Percentiles rank a stretch among this genome's conserved stretches.
Evolutionary conservation across 2,797 vertebrate genomes (phyloP).

Genomic region (Avahi laniger): DNA sequence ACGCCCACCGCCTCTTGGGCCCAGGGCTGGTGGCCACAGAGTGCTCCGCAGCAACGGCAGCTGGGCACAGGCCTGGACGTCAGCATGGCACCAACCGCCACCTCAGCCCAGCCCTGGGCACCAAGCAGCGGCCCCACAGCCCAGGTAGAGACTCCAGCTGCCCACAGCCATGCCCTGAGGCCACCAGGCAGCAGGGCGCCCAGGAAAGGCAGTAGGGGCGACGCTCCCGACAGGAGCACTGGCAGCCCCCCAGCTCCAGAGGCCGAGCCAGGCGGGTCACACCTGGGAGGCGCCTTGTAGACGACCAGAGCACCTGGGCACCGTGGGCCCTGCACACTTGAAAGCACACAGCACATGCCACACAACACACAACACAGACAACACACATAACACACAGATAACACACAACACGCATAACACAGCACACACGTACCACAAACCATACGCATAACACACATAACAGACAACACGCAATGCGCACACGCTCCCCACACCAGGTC

Average conservation of each 20-base stretch:
- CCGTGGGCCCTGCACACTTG: rapidly evolving
- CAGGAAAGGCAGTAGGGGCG: neutral
- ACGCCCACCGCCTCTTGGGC: neutral
- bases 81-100: neutral
- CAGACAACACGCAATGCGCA: neutral
- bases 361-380: neutral
- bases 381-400: too few species aligned
- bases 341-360: neutral
- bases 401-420: neutral
- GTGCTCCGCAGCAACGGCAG: neutral
- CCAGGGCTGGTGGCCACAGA: neutral
- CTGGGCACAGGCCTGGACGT: neutral
- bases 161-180: neutral
- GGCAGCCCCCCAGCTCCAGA: constrained; percentile 61
- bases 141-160: rapidly evolving
- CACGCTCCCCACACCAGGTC: neutral
- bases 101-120: neutral
- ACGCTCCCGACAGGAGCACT: neutral
- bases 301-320: neutral
- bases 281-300: constrained; percentile 22
- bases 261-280: constrained; percentile 66
- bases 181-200: neutral
- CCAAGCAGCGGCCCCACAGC: neutral
- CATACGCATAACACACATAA: rapidly evolving
- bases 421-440: neutral